These are phyloP conservation scores for Conger conger DNA, from an alignment of 2,113 vertebrate species.

Conservation along the genomic window DNA sequence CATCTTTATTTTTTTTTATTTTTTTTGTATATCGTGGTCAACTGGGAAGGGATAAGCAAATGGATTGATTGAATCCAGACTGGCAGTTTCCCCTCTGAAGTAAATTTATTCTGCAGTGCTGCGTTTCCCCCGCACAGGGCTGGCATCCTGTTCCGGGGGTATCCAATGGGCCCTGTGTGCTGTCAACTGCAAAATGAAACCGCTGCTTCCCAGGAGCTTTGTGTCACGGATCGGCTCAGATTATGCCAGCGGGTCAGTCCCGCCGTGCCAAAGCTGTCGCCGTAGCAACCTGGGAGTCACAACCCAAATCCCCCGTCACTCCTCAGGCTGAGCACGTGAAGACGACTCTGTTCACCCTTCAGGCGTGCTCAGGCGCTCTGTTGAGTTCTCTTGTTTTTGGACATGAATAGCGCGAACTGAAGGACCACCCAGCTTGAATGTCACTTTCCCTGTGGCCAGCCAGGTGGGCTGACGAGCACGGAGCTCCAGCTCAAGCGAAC, in stretches of 20 bases:
- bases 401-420: background rate
- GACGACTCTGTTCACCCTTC: background rate
- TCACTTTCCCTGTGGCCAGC: background rate
- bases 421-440: conserved; percentile 4
- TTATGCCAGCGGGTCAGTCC: background rate
- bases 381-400: background rate
- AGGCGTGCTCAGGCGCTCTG: background rate
- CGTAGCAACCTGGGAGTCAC: background rate
- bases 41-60: background rate
- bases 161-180: background rate
- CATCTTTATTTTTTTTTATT: background rate
- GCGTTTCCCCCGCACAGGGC: background rate
- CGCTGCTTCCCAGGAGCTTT: background rate
- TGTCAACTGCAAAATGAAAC: background rate
- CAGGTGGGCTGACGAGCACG: background rate
- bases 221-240: background rate
- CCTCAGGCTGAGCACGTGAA: background rate
- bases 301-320: background rate
- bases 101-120: conserved; percentile 6
- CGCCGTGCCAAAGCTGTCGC: background rate
- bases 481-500: background rate
- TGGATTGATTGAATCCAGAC: conserved; percentile 14
- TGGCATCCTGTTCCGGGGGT: background rate
- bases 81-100: conserved; percentile 10
- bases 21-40: background rate